A percentile compares a stretch with the other conserved stretches of the same genome.
Conservation (phyloP, 2,888 invertebrate species). For the Autographa gamma region DNA sequence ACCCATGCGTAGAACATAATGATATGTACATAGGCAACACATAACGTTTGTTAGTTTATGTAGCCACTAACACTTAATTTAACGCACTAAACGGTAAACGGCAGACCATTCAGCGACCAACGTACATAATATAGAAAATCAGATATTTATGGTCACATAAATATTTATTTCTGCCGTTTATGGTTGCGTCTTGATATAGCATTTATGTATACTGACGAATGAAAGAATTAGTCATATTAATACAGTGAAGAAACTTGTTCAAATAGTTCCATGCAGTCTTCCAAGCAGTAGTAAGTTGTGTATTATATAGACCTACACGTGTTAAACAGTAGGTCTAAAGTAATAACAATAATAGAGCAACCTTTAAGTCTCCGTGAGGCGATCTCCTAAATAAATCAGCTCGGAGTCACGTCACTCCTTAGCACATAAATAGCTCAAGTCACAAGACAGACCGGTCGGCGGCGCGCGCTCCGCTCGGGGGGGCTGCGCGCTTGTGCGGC, state of each 20-base stretch:
- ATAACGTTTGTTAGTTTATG: conserved; percentile 13
- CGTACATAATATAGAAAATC: neutral
- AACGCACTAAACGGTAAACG: conserved; percentile 45
- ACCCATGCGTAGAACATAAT: conserved; percentile 30
- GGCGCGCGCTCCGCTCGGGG: conserved; percentile 53
- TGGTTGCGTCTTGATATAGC: neutral
- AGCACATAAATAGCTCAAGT: conserved; percentile 80
- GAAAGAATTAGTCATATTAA: neutral
- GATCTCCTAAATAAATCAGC: conserved; percentile 76
- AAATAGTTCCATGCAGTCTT: neutral
- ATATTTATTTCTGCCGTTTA: neutral
- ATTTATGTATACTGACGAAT: neutral
- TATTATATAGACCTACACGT: neutral
- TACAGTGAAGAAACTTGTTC: neutral
- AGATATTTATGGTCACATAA: conserved; percentile 1
- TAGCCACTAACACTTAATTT: conserved; percentile 19
- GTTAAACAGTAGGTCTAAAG: conserved; percentile 26
- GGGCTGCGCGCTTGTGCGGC: conserved; percentile 57
- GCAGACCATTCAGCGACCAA: conserved; percentile 6
- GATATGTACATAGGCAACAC: conserved; percentile 30
- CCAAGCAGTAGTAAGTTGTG: neutral
- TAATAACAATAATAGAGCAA: conserved; percentile 62
- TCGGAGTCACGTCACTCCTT: conserved; percentile 68
- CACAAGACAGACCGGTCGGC: conserved; percentile 86
- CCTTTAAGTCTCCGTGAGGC: conserved; percentile 66